Base-by-base conservation (phyloP, 2,888 invertebrate species). In the Nomada ferruginata region DNA sequence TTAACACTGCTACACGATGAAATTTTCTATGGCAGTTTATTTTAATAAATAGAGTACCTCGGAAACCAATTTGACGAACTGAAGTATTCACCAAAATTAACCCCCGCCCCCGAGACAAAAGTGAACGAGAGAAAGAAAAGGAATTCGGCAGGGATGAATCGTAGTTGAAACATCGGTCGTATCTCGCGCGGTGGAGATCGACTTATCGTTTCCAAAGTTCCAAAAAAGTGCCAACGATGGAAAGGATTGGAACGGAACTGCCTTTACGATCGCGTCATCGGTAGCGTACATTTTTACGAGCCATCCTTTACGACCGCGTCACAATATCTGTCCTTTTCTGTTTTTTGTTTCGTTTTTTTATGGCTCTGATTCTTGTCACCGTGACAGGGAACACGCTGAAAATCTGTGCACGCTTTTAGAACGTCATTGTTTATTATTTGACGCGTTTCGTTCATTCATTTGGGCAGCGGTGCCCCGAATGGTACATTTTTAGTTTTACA, bases 271-370 rank as follows among this genome's bases (percentile, higher is more conserved):
- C 79, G 73, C 78, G 53, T 70, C 63, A 52, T 60, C 72, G 74
- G 74, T 76, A 80, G 60, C 66, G 65, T 72, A 82, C 71, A 80
- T 69, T 83, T 86, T 86, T 85, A 86, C 64, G 78, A 77, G 55
- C 70, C 69, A 23, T 64, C 76, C 80, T 86, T 85, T 85, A 85
- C 75, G 68, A 73, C 52, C 66, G 15, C 42, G 52, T 72, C 42
- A 26, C 63, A 7, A 36, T 52, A 13, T 15, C 57, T 13, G n/a
- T 53, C 75, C 11, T n/a, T 60, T 63, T 74, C 74, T 36, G 36
- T 36, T 36, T 36, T 29, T 36, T 36, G 36, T 36, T 36, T 7
- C 36, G 36, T 36, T 36, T 36, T 20, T 23, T 18, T n/a, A 42
- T 44, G 10, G 3, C 18, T 53, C 36, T 13, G 11, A 11, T 9